A percentile compares a stretch with the other conserved stretches of the same genome.
Conservation (phyloP, 2,797 vertebrate genomes). For the Sebastes trivittatus region DNA sequence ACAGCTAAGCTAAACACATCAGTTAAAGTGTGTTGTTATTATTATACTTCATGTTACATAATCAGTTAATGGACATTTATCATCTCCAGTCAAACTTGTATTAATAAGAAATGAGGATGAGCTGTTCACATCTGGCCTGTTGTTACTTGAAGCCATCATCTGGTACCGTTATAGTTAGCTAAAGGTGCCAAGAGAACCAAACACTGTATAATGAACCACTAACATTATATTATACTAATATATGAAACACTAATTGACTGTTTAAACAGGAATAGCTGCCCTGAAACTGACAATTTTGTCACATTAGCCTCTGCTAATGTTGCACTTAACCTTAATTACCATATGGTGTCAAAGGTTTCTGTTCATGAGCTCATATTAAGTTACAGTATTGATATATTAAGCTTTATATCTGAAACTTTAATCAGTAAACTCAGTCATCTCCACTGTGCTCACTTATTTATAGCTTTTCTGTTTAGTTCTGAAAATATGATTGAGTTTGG, state of each 20-base stretch:
- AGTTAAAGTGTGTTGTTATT: no score
- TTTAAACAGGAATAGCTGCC: fast-evolving
- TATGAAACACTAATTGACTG: no score
- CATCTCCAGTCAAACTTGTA: neutral
- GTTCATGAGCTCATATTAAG: neutral
- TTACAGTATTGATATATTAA: neutral
- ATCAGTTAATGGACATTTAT: neutral
- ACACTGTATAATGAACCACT: no score
- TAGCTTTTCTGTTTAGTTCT: neutral
- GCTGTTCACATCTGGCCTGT: neutral
- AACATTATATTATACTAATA: no score
- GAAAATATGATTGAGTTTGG: neutral
- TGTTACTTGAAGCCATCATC: neutral
- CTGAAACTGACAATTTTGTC: neutral
- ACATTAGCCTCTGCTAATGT: neutral
- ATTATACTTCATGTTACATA: neutral
- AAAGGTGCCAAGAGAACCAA: neutral
- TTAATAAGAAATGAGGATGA: neutral
- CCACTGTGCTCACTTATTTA: neutral
- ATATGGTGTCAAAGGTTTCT: neutral
- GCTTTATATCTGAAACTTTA: neutral
- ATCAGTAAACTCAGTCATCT: neutral
- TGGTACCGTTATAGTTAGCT: neutral
- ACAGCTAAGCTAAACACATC: neutral
- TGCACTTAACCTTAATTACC: no score